Evolutionary conservation across 2,888 invertebrate genomes (phyloP).

Genomic region (Lasioglossum figueresi): DNA sequence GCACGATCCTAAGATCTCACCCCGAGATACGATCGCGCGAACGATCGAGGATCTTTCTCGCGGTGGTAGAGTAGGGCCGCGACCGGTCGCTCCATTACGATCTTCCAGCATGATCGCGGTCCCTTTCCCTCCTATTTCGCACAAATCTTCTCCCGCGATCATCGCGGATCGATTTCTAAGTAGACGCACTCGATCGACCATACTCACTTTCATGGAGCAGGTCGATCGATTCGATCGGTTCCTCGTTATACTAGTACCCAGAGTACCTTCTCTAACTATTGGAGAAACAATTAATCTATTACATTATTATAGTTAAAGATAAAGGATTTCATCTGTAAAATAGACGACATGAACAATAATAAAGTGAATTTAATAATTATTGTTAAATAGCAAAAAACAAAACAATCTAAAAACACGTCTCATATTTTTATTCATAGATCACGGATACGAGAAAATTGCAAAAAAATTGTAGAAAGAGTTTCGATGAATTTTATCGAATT

Average conservation of each 20-base stretch:
- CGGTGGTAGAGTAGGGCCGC: conserved; percentile 55
- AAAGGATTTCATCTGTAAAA: not conserved
- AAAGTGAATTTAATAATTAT: not conserved
- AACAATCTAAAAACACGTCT: not conserved
- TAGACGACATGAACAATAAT: too few relatives aligned
- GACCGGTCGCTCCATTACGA: conserved; percentile 75
- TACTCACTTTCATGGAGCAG: conserved; percentile 7
- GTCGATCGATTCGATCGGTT: conserved; percentile 25
- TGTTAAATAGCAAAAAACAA: not conserved
- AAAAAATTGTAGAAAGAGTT: not conserved
- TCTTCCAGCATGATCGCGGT: conserved; percentile 49
- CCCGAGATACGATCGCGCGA: conserved; percentile 79
- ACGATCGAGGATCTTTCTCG: conserved; percentile 63
- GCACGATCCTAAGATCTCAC: conserved; percentile 81
- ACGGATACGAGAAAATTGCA: too few relatives aligned
- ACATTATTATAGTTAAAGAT: not conserved
- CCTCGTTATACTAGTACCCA: not conserved
- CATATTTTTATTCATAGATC: too few relatives aligned
- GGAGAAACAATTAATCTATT: not conserved
- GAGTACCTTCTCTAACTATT: not conserved
- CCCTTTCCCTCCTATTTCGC: conserved; percentile 50
- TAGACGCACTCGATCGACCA: conserved; percentile 44
- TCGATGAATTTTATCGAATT: not conserved
- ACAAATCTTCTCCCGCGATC: conserved; percentile 52
- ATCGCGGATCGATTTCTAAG: conserved; percentile 52